Percentiles rank a stretch among this genome's conserved stretches.
Conservation (phyloP, 2,797 vertebrate genomes). For the Anisognathus igniventris region DNA sequence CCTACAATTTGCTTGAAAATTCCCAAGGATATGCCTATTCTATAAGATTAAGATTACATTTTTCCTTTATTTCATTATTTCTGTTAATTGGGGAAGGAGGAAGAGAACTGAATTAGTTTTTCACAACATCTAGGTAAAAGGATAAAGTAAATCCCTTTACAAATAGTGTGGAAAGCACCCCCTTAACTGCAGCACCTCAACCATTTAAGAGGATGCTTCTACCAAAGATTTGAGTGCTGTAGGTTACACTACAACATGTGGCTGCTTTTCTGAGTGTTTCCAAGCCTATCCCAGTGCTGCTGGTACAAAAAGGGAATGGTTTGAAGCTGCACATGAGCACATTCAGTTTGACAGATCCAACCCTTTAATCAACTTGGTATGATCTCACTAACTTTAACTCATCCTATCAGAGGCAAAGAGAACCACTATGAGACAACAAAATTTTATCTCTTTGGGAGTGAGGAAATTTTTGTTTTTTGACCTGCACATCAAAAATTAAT, state of each 20-base stretch:
- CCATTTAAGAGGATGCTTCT: background rate
- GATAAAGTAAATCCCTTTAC: background rate
- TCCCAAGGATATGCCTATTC: background rate
- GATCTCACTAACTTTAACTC: background rate
- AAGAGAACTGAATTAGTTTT: background rate
- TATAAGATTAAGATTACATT: background rate
- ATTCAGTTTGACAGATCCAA: background rate
- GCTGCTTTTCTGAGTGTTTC: background rate
- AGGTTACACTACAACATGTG: background rate
- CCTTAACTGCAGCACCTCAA: background rate
- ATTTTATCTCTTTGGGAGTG: background rate
- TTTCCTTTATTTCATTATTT: background rate
- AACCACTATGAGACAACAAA: background rate
- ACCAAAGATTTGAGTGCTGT: rapidly evolving
- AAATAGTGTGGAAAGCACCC: background rate
- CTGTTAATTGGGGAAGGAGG: background rate
- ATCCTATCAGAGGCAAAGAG: background rate
- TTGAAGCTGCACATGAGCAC: background rate
- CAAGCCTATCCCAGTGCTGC: background rate
- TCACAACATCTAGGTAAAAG: background rate
- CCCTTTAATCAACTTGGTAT: background rate
- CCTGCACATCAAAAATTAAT: background rate
- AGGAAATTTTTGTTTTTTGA: background rate
- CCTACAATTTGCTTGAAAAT: background rate
- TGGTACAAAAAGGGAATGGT: background rate